These are phyloP conservation scores for Prunella strophiata DNA, from an alignment of 2,797 vertebrate species.

Conservation along the genomic window DNA sequence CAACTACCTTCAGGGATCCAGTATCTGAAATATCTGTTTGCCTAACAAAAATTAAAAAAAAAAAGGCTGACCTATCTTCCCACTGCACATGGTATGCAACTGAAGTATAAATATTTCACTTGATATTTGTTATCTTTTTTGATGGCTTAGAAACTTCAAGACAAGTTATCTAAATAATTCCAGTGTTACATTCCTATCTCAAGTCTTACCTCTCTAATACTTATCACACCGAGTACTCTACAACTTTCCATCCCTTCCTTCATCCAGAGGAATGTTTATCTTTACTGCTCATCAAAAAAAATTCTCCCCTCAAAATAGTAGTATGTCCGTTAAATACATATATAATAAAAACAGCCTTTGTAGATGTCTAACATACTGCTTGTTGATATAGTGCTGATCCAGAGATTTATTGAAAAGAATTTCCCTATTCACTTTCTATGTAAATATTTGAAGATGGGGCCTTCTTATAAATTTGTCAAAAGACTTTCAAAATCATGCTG, in stretches of 20 bases:
- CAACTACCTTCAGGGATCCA: neutral
- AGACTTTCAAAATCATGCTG: neutral
- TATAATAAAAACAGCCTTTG: neutral
- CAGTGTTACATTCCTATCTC: neutral
- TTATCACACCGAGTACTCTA: neutral
- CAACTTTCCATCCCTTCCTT: neutral
- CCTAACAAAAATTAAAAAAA: neutral
- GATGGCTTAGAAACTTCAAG: slow-evolving; percentile 34
- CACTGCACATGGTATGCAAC: neutral
- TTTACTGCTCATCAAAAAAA: neutral
- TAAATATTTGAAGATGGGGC: neutral
- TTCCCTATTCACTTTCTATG: neutral
- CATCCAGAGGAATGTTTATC: neutral
- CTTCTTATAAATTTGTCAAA: neutral
- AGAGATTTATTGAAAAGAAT: neutral
- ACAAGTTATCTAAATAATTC: slow-evolving; percentile 26
- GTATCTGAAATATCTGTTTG: neutral
- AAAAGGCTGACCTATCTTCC: neutral
- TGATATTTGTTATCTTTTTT: slow-evolving; percentile 37
- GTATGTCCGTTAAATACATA: neutral
- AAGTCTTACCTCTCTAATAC: neutral
- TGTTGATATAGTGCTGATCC: neutral
- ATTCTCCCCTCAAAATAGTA: neutral
- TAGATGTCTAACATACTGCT: neutral
- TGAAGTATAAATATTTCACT: slow-evolving; percentile 23